Evolutionary conservation across 1,140 invertebrate genomes (phyloP), one percentile per base, ranked within the genome.

Genomic region (Globodera rostochiensis): DNA sequence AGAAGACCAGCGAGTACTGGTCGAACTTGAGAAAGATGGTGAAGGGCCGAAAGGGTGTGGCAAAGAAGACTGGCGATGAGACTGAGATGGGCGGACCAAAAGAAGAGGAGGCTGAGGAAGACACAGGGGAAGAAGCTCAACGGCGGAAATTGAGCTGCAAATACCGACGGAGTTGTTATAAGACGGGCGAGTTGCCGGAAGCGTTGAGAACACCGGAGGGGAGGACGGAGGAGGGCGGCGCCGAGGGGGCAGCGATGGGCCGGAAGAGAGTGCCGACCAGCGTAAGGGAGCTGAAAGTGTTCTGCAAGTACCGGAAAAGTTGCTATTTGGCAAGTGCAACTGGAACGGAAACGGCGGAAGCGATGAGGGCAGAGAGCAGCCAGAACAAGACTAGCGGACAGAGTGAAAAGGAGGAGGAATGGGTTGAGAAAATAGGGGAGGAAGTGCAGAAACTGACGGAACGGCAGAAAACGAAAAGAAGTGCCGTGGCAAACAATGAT

Each of bases 301-400:
- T 50, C 36, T 84, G 83, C 73, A 84, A 84, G 64, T 84, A 84
- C 73, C 83, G 83, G n/a, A 85, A 85, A 57, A 76, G 76, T 70
- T 88, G 87, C 74, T 88, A 88, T 67, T 64, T 78, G 47, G 57
- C 85, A 67, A 88, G 73, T 64, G 87, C 84, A 74, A 74, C 70
- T 36, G 73, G 73, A 8, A 83, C 83, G 21, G 79, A 88, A 74
- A 80, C 53, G n/a, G 73, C 46, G 25, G 6, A 73, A 82, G 50
- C 25, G 45, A 45, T 47, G 25, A 19, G 47, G 75, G 50, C 46
- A 60, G 67, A 79, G 46, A 46, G 45, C 13, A 82, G 69, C 74
- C 36, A 15, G 46, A 66, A 77, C 69, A 19, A 19, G 19, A 71
- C 69, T 0, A 71, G 4, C 6, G 69, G 25, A 71, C 1, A 71